Evolutionary conservation across 2,113 vertebrate species (phyloP).

Genomic region (Coregonus clupeaformis): DNA sequence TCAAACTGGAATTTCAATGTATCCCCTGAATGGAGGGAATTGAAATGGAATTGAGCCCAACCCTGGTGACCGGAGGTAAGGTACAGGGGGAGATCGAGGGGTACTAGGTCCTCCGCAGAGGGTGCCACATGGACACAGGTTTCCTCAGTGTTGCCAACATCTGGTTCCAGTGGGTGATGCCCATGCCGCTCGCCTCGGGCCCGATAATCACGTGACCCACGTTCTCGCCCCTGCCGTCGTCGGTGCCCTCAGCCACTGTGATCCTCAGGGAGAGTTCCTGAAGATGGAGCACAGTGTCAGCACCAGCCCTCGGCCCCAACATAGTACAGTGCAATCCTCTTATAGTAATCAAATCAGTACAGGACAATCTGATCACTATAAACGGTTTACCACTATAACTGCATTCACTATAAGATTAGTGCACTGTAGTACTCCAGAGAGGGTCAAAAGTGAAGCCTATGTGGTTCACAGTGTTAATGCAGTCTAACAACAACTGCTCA

Average conservation of each 20-base stretch:
- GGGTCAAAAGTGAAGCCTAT: too few relatives aligned
- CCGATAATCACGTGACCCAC: constrained; percentile 96
- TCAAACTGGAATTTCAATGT: not conserved
- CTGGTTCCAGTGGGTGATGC: constrained; percentile 98
- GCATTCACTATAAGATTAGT: too few relatives aligned
- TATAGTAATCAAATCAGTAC: too few relatives aligned
- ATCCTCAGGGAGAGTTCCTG: constrained; percentile 95
- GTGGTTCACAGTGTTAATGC: too few relatives aligned
- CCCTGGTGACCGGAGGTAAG: not conserved
- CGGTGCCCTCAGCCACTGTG: constrained; percentile 89
- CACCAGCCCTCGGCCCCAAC: too few relatives aligned
- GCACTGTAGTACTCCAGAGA: too few relatives aligned
- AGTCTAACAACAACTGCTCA: too few relatives aligned
- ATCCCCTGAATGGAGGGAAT: not conserved
- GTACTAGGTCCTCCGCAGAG: constrained; percentile 81
- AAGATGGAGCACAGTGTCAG: not conserved
- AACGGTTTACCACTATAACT: too few relatives aligned
- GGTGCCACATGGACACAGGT: constrained; percentile 98
- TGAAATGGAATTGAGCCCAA: constrained; percentile 11
- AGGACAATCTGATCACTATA: too few relatives aligned
- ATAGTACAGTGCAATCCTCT: too few relatives aligned
- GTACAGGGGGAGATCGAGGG: not conserved
- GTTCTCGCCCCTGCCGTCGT: constrained; percentile 87
- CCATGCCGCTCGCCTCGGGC: constrained; percentile 88
- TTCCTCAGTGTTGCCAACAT: constrained; percentile 95